Evolutionary conservation across 1,140 invertebrate species (phyloP), one percentile per base, ranked within the genome.

Genomic region (Drosophila pallidifrons): DNA sequence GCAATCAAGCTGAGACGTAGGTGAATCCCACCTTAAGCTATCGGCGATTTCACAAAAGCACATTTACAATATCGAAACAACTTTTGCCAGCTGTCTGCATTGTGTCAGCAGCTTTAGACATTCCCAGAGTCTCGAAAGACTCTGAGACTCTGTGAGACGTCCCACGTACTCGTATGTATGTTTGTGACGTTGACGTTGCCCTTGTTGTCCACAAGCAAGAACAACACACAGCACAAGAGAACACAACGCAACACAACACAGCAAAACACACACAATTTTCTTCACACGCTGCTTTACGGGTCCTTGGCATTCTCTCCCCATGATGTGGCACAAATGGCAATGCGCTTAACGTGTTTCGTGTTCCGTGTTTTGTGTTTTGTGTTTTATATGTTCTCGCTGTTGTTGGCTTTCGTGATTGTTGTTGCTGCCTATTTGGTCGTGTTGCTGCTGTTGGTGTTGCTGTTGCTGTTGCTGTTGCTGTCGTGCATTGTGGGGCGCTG

Each of bases 311-410:
- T 77, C 72, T 59, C 60, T 77, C 72, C 55, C 60, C 76, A 65
- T 86, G 82, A 88, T 88, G 82, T 86, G 82, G 83, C 82, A 88
- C 83, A 86, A 86, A 86, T 86, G 82, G 82, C 82, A 85, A 85
- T 87, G 82, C 83, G 82, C 82, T 86, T 86, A 86, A 82, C 83
- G 83, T 86, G 75, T 77, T 79, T 76, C 77, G 74, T 79, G 78
- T 85, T 79, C 45, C 65, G 65, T 69, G 66, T 70, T 73, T 55
- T 64, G 70, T 73, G 70, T 73, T 73, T 58, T 60, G 57, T 73
- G 47, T 73, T 73, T 73, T 73, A 68, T 73, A 68, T 73, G 64
- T 73, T 73, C 35, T 60, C 70, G 70, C 64, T 68, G 70, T 68
- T 73, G 54, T 73, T 73, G 70, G 52, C 69, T 58, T 66, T 72